phyloP scores from a whole-genome alignment of 2,797 vertebrate genomes.

The Lacerta viridis region DNA sequence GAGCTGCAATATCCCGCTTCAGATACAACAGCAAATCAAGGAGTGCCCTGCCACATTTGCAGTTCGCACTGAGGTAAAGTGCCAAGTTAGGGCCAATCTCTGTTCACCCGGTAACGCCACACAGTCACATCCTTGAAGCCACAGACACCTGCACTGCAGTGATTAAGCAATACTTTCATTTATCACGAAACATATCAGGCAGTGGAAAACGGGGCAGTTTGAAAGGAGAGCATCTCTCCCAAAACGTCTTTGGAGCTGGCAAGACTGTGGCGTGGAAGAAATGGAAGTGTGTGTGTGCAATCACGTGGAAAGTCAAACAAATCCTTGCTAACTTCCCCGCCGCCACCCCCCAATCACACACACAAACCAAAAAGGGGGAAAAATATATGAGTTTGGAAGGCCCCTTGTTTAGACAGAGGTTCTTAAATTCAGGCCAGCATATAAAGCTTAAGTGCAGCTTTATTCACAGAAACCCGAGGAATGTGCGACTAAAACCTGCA shows the following conservation, averaged over 20 bases:
- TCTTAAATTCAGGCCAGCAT: conserved; percentile 54
- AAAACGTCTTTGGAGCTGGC: conserved; percentile 24
- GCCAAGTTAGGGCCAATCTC: background rate
- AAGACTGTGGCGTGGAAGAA: conserved; percentile 19
- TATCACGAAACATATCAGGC: conserved; percentile 33
- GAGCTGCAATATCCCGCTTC: background rate
- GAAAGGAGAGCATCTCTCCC: conserved; percentile 29
- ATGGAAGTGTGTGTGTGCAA: conserved; percentile 4
- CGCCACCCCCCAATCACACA: background rate
- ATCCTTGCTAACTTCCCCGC: conserved; percentile 9
- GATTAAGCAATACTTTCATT: conserved; percentile 12
- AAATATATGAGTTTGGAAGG: conserved; percentile 14
- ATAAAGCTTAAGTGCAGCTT: conserved; percentile 53
- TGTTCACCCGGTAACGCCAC: conserved; percentile 10
- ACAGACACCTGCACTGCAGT: conserved; percentile 1
- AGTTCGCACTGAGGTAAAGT: conserved; percentile 24
- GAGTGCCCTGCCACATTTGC: background rate
- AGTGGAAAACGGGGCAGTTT: conserved; percentile 44
- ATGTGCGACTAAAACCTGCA: conserved; percentile 36
- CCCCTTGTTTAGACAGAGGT: conserved; percentile 46
- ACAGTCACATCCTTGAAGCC: conserved; percentile 17
- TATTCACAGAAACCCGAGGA: conserved; percentile 46
- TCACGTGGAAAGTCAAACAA: conserved; percentile 37
- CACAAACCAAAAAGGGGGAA: background rate
- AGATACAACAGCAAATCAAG: background rate